Conservation (phyloP, 2,888 invertebrate species). For the Caenorhabditis sp. region DNA sequence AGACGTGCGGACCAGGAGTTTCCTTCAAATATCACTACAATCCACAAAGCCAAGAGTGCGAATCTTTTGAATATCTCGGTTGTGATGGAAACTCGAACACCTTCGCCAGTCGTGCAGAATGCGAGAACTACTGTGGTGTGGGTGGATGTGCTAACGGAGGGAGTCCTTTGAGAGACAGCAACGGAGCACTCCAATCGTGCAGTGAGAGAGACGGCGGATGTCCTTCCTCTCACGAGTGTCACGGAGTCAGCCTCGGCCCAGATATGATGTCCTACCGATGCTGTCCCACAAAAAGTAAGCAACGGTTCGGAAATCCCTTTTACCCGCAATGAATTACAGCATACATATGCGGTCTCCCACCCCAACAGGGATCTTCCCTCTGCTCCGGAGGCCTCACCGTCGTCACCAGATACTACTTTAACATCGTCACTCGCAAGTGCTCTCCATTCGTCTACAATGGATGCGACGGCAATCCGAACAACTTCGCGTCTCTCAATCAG, state of each 20-base stretch:
- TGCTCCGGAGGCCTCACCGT: constrained; percentile 70
- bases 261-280: constrained; percentile 67
- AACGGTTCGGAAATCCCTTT: no score
- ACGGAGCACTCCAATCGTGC: constrained; percentile 64
- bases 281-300: constrained; percentile 69
- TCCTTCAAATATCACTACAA: constrained; percentile 73
- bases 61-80: constrained; percentile 70
- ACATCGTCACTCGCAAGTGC: constrained; percentile 75
- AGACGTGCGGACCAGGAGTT: constrained; percentile 70
- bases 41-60: constrained; percentile 66
- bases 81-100: constrained; percentile 76
- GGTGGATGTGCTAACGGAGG: constrained; percentile 73
- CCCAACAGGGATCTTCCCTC: constrained; percentile 69
- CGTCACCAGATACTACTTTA: constrained; percentile 74
- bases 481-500: constrained; percentile 71
- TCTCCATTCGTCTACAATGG: constrained; percentile 74
- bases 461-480: constrained; percentile 75
- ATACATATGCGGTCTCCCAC: constrained; percentile 70
- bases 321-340: constrained; percentile 48
- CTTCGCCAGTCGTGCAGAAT: constrained; percentile 67
- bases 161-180: constrained; percentile 63
- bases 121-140: constrained; percentile 74
- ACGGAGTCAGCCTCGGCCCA: constrained; percentile 64
- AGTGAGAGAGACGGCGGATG: constrained; percentile 66
- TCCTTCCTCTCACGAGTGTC: constrained; percentile 71